These are phyloP conservation scores for Hypolimnas misippus DNA, from an alignment of 2,888 invertebrate species.

Conservation along the genomic window DNA sequence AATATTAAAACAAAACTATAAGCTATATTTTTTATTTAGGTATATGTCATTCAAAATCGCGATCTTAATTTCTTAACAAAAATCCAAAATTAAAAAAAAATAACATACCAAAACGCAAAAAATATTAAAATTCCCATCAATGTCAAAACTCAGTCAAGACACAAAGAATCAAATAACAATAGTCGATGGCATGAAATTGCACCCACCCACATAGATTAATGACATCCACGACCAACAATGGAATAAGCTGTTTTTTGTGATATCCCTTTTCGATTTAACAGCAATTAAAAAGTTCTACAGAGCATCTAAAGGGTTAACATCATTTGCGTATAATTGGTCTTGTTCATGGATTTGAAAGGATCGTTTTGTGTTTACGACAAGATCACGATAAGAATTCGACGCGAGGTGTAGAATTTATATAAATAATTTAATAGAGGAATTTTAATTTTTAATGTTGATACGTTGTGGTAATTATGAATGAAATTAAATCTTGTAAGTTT, in stretches of 20 bases:
- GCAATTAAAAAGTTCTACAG: slow-evolving; percentile 80
- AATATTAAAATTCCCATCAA: slow-evolving; percentile 13
- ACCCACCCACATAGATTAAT: slow-evolving; percentile 79
- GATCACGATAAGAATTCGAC: slow-evolving; percentile 18
- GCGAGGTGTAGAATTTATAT: not conserved
- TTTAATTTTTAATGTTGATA: too few relatives aligned
- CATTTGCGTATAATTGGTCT: slow-evolving; percentile 74
- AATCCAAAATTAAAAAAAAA: not conserved
- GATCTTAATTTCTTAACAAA: too few relatives aligned
- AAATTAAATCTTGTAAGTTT: too few relatives aligned
- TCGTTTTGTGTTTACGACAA: slow-evolving; percentile 33
- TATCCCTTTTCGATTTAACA: slow-evolving; percentile 79
- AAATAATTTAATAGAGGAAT: too few relatives aligned
- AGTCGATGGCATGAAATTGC: slow-evolving; percentile 57
- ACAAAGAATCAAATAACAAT: slow-evolving; percentile 49
- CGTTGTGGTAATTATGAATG: too few relatives aligned
- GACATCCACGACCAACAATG: slow-evolving; percentile 62
- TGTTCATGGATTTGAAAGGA: slow-evolving; percentile 43
- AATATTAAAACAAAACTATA: too few relatives aligned
- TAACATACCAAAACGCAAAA: not conserved
- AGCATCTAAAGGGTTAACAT: slow-evolving; percentile 73
- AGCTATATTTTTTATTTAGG: too few relatives aligned
- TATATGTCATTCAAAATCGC: not conserved
- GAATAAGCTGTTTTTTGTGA: slow-evolving; percentile 59
- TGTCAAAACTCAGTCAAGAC: slow-evolving; percentile 26